Base-by-base conservation (phyloP, 2,797 vertebrate species). In the Margarornis squamiger region DNA sequence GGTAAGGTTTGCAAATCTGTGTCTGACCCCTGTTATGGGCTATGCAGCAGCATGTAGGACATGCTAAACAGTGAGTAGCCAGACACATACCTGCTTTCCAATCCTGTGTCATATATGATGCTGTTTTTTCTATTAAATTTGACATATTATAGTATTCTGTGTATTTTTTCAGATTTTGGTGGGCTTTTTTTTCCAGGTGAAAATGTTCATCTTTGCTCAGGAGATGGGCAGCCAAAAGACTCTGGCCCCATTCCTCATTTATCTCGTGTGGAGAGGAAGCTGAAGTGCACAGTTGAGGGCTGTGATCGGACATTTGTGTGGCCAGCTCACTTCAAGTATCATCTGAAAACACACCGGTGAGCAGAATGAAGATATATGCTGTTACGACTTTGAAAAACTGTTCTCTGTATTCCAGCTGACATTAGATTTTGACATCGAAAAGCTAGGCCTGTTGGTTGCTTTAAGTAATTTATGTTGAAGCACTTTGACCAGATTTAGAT, bases 261-360 rank as follows among this genome's bases (percentile, higher is more conserved):
- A 72, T 95, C 98, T 29, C 98, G 98, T 2, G 89, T 98, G 88
- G 99, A 99, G 95, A 99, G 99, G 96, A 98, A 98, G 90, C 98
- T 99, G 86, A 98, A 98, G 89, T 99, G 99, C 96, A 99, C 99
- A 10, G 99, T 99, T 43, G 99, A 99, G 88, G 99, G 99, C 71
- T 99, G 99, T 70, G 98, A 99, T 91, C 97, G 99, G 94, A 99
- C 99, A 0, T 99, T 99, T 97, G 99, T 99, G 86, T 99, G 99
- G 98, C 99, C 99, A 14, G 99, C 99, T 78, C 99, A 99, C 95
- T 99, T 99, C 90, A 99, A 99, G 83, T 99, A 99, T 96, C 99
- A 99, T 93, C 98, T 99, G 52, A 99, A 99, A 98, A 99, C 99
- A 43, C 99, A 99, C 97, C 98, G 99, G 99, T 99, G 96, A 97